phyloP scores from a whole-genome alignment of 2,888 invertebrate species.

The Trilocha varians region DNA sequence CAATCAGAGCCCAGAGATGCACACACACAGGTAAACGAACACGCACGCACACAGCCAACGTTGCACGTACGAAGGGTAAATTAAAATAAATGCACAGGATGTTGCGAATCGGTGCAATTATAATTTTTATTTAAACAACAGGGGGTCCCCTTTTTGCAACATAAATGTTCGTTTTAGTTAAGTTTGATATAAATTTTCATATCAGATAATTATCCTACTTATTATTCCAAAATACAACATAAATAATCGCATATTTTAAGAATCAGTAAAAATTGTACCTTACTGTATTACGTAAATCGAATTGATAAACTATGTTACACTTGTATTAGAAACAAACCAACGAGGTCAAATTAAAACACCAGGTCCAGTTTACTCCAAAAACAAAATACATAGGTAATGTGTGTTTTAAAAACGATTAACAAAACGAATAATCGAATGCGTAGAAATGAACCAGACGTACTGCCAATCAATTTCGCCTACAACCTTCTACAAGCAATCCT shows the following conservation, averaged over 20 bases:
- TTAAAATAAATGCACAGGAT: slow-evolving; percentile 17
- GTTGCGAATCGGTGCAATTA: not conserved
- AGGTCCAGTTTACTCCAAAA: not conserved
- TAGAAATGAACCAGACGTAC: slow-evolving; percentile 1
- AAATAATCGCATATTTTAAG: too few relatives aligned
- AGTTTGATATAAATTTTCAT: too few relatives aligned
- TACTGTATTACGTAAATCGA: too few relatives aligned
- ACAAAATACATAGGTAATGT: not conserved
- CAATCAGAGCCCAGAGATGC: slow-evolving; percentile 55
- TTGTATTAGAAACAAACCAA: too few relatives aligned
- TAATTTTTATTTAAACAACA: not conserved
- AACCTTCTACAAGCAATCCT: not conserved
- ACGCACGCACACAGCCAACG: slow-evolving; percentile 34
- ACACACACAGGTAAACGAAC: slow-evolving; percentile 49
- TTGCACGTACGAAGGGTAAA: slow-evolving; percentile 39
- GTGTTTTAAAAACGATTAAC: not conserved
- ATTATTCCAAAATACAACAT: too few relatives aligned
- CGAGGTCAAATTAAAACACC: too few relatives aligned
- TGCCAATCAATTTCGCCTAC: not conserved
- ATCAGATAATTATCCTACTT: too few relatives aligned
- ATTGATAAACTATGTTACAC: too few relatives aligned
- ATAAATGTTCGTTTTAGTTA: not conserved
- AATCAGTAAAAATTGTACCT: too few relatives aligned
- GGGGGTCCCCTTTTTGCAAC: not conserved
- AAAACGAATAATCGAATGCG: not conserved